These are phyloP conservation scores for Drepana falcataria DNA, from an alignment of 2,888 invertebrate species.

Conservation along the genomic window DNA sequence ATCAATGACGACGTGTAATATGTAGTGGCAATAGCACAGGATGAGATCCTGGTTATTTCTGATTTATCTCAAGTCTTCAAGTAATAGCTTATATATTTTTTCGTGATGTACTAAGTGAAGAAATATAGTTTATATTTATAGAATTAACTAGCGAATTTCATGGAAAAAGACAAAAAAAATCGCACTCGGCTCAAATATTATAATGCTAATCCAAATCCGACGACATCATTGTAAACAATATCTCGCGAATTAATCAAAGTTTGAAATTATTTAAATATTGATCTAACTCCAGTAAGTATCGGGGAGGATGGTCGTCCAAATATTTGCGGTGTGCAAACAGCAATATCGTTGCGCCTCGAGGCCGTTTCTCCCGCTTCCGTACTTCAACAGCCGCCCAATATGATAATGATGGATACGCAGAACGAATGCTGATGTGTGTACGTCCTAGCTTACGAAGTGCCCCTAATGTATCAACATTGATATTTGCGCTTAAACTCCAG, in stretches of 20 bases:
- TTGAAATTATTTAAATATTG: slow-evolving; percentile 77
- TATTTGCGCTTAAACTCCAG: not conserved
- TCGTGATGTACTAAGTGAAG: no score
- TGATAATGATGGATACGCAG: slow-evolving; percentile 63
- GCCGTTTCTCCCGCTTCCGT: slow-evolving; percentile 42
- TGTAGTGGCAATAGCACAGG: no score
- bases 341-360: slow-evolving; percentile 69
- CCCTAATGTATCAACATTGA: not conserved
- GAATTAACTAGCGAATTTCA: no score
- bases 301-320: slow-evolving; percentile 48
- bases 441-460: slow-evolving; percentile 37
- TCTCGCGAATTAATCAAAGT: slow-evolving; percentile 76
- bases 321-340: slow-evolving; percentile 68
- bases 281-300: slow-evolving; percentile 75
- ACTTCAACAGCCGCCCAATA: slow-evolving; percentile 46
- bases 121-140: no score
- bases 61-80: no score
- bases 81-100: no score
- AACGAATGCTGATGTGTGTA: slow-evolving; percentile 56
- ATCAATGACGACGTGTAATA: no score
- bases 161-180: no score
- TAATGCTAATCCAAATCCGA: slow-evolving; percentile 39
- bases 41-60: no score
- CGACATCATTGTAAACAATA: slow-evolving; percentile 72
- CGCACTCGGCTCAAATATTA: no score